These are phyloP conservation scores for Hydriomena furcata DNA, from an alignment of 2,888 invertebrate species.

Conservation along the genomic window DNA sequence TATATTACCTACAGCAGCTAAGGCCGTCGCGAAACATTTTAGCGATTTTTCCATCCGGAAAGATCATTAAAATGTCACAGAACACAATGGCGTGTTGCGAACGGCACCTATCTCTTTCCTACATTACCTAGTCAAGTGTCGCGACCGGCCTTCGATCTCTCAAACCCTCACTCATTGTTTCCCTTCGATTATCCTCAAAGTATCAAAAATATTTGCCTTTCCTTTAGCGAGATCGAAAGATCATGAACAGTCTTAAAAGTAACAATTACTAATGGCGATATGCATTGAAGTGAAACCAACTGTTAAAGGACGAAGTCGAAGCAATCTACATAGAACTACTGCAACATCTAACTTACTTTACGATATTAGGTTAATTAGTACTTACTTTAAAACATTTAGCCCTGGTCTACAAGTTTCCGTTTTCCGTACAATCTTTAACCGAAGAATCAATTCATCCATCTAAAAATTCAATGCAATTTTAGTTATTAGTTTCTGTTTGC, in stretches of 20 bases:
- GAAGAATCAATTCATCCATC: background rate
- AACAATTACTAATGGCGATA: slow-evolving; percentile 82
- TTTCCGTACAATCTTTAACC: slow-evolving; percentile 3
- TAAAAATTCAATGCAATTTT: slow-evolving; percentile 1
- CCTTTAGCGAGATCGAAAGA: slow-evolving; percentile 81
- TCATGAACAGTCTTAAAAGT: slow-evolving; percentile 83
- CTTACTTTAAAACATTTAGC: slow-evolving; percentile 57
- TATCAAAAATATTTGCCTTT: slow-evolving; percentile 84
- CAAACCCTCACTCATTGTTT: slow-evolving; percentile 63
- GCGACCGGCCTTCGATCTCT: slow-evolving; percentile 25
- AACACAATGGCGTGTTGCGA: background rate
- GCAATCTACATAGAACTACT: slow-evolving; percentile 69
- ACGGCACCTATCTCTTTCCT: slow-evolving; percentile 3
- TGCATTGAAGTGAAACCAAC: slow-evolving; percentile 76
- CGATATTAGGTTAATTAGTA: slow-evolving; percentile 60
- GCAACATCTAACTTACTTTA: slow-evolving; percentile 69
- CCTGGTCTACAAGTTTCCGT: slow-evolving; percentile 23
- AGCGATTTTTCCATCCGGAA: background rate
- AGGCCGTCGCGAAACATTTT: background rate
- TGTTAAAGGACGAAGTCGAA: slow-evolving; percentile 73
- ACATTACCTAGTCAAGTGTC: slow-evolving; percentile 23
- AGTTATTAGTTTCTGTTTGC: background rate
- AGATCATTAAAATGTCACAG: background rate
- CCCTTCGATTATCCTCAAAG: slow-evolving; percentile 80
- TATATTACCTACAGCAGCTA: slow-evolving; percentile 15